phyloP scores from a whole-genome alignment of 2,888 invertebrate genomes.

The Tiphia femorata region DNA sequence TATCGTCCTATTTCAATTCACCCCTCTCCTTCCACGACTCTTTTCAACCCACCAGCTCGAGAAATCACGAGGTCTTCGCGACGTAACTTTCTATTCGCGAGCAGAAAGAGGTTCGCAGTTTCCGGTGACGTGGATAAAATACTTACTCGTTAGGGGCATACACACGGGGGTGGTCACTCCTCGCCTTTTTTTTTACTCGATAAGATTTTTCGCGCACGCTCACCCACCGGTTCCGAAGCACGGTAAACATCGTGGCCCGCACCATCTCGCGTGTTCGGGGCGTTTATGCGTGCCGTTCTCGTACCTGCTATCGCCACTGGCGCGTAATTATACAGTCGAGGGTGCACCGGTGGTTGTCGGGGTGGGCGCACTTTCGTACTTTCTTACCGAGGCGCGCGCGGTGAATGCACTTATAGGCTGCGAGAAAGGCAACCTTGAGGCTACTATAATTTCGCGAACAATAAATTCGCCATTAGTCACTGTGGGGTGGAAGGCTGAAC shows the following conservation, averaged over 20 bases:
- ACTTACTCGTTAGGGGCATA: too few species aligned
- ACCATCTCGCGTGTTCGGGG: conserved; percentile 46
- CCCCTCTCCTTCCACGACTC: too few species aligned
- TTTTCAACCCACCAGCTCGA: too few species aligned
- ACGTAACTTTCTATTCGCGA: too few species aligned
- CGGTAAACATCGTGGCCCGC: conserved; percentile 33
- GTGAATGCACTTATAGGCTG: conserved; percentile 14
- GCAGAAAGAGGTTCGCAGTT: too few species aligned
- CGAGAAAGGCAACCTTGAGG: conserved; percentile 15
- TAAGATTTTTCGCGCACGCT: conserved; percentile 22
- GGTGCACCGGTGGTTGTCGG: conserved; percentile 10
- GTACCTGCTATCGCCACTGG: conserved; percentile 39
- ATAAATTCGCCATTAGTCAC: conserved; percentile 33
- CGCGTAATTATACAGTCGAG: conserved; percentile 43
- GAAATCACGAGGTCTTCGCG: too few species aligned
- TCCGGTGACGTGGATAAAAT: too few species aligned
- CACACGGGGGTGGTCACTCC: too few species aligned
- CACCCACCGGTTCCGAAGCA: conserved; percentile 16
- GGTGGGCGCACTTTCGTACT: conserved; percentile 25
- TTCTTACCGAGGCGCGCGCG: conserved; percentile 18
- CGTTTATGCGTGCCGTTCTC: conserved; percentile 44
- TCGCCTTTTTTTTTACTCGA: conserved; percentile 5
- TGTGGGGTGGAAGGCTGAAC: conserved; percentile 4
- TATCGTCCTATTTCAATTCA: too few species aligned
- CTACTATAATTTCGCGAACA: conserved; percentile 13